Conservation (phyloP, 1,140 invertebrate species). For the Myzus persicae region DNA sequence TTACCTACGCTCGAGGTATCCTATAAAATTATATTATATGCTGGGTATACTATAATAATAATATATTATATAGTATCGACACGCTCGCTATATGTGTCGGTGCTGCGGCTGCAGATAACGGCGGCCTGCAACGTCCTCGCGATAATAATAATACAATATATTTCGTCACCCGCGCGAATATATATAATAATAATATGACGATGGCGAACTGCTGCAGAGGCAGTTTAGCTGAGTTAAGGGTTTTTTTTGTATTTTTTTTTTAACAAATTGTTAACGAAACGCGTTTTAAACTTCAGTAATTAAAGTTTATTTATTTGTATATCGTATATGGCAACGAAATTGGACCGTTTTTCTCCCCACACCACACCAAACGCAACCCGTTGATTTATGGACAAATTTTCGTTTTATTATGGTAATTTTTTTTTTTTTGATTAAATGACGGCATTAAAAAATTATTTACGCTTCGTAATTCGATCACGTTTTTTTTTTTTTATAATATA, state of each 20-base stretch:
- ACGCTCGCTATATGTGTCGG: background rate
- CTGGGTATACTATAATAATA: background rate
- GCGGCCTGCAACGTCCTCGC: background rate
- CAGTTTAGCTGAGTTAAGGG: background rate
- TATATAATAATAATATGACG: too few relatives aligned
- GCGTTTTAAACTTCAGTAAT: background rate
- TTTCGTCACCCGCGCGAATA: background rate
- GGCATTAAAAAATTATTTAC: too few relatives aligned
- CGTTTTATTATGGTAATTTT: background rate
- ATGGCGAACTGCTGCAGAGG: background rate
- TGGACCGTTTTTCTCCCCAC: background rate
- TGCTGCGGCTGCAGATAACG: background rate
- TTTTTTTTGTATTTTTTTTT: background rate
- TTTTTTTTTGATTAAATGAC: background rate
- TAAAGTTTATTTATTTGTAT: background rate
- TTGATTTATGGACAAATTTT: too few relatives aligned
- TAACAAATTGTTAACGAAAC: background rate
- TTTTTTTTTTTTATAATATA: too few relatives aligned
- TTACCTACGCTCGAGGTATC: background rate
- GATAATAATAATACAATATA: conserved; percentile 1
- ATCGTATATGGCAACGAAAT: background rate
- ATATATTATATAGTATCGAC: background rate
- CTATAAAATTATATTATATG: background rate
- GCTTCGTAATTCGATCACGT: too few relatives aligned
- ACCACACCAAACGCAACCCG: too few relatives aligned